Conservation (phyloP, 2,797 vertebrate genomes). For the Cossypha heuglini region DNA sequence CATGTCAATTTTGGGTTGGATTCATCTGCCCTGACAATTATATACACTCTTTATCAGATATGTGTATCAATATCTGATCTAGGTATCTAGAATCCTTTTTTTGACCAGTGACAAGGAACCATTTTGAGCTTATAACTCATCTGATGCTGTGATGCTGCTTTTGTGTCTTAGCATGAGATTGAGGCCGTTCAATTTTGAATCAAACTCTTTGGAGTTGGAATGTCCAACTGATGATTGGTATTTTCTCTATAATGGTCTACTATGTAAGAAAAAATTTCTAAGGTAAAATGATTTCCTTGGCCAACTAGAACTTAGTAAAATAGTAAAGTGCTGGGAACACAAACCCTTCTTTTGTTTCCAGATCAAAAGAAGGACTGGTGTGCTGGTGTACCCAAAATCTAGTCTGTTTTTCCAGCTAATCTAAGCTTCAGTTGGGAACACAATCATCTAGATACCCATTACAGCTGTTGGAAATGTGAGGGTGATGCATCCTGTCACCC, state of each 20-base stretch:
- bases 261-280: neutral
- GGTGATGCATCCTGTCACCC: neutral
- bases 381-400: neutral
- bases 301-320: neutral
- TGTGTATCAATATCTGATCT: neutral
- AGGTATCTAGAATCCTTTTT: neutral
- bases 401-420: neutral
- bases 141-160: neutral
- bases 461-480: neutral
- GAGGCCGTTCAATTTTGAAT: neutral
- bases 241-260: neutral
- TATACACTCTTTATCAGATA: neutral
- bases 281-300: neutral
- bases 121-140: neutral
- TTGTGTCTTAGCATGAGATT: neutral
- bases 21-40: neutral
- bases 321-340: neutral
- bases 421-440: neutral
- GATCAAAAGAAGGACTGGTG: neutral
- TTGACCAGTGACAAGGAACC: neutral
- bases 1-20: accelerated
- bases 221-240: neutral
- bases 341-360: neutral
- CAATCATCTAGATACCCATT: neutral
- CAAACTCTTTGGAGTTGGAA: neutral